phyloP scores from a whole-genome alignment of 1,140 invertebrate genomes.

The Nasonia longicornis region DNA sequence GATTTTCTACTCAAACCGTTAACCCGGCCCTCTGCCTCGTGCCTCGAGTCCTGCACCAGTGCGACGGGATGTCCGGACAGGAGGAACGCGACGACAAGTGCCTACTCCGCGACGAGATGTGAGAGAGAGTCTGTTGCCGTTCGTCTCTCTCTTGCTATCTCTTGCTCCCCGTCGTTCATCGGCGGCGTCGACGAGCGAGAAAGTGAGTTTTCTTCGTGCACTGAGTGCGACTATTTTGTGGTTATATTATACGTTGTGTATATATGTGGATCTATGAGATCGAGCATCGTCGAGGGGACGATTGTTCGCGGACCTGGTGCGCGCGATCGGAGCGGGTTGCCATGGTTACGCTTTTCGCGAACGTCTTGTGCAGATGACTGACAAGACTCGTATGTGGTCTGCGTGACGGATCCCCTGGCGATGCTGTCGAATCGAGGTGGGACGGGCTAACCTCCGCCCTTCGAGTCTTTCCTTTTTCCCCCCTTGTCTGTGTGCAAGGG shows the following conservation, averaged over 20 bases:
- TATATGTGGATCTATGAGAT: not conserved
- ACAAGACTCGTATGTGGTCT: not conserved
- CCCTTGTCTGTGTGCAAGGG: not conserved
- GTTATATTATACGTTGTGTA: not conserved
- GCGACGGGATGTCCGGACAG: not conserved
- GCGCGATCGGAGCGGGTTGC: conserved; percentile 38
- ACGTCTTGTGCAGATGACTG: not conserved
- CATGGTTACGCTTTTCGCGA: conserved; percentile 45
- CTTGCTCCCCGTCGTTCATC: not conserved
- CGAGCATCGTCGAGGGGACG: conserved; percentile 50
- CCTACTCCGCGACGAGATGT: conserved; percentile 1
- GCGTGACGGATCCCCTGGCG: not conserved
- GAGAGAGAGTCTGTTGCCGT: not conserved
- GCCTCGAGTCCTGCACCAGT: not conserved
- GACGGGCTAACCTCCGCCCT: conserved; percentile 19
- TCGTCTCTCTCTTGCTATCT: not conserved
- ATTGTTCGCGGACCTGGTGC: conserved; percentile 4
- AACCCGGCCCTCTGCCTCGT: not conserved
- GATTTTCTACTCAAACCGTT: not conserved
- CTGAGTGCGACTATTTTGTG: not conserved
- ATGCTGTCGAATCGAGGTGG: not conserved
- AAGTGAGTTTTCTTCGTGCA: conserved; percentile 35
- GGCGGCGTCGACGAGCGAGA: conserved; percentile 24
- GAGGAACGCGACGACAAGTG: conserved; percentile 5
- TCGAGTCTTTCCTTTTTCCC: not conserved